Evolutionary conservation across 2,888 invertebrate species (phyloP), one percentile per base, ranked within the genome.

Genomic region (Hipparchia sbordonii): DNA sequence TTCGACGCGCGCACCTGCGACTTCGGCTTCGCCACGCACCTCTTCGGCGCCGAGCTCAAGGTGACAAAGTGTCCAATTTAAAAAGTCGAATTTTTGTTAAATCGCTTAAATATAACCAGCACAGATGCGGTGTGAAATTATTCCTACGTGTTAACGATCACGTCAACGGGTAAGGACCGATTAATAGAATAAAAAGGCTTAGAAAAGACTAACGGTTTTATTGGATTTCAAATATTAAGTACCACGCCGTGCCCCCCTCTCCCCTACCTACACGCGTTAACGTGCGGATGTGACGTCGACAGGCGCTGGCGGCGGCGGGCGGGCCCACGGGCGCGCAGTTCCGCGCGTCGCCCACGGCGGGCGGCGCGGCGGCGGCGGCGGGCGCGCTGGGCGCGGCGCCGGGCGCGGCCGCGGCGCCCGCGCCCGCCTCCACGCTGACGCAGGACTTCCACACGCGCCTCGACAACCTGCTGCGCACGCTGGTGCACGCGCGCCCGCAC

Each of bases 1-100:
- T 99, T 99, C 90, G 97, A 98, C 90, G 97, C 97, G 83, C 97
- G 98, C 82, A 96, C 96, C 72, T 99, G 98, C 90, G 98, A 97
- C 87, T 99, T 99, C 89, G 98, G 98, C n/a, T 99, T 99, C 89
- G 98, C 98, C 0, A 98, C 98, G 23, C 98, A 99, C 87, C 94
- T 99, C n/a, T 99, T 99, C 87, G 98, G 98, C 0, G 96, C 97
- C 70, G 99, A 99, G 88, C 93, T 99, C 76, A 98, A 98, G 93
- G 89, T 87, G 13, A 46, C 45, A n/a, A 23, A 23, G 23, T 23
- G 23, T 23, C 23, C 23, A 23, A 23, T 23, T 23, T 23, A 23
- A 23, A 0, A 0, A 23, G 23, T 23, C 23, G 23, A 23, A 23
- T 23, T 23, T 23, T 23, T 23, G 23, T 23, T 23, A 23, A 23